Evolutionary conservation across 2,797 vertebrate genomes (phyloP).

Genomic region (Chloroceryle inda): DNA sequence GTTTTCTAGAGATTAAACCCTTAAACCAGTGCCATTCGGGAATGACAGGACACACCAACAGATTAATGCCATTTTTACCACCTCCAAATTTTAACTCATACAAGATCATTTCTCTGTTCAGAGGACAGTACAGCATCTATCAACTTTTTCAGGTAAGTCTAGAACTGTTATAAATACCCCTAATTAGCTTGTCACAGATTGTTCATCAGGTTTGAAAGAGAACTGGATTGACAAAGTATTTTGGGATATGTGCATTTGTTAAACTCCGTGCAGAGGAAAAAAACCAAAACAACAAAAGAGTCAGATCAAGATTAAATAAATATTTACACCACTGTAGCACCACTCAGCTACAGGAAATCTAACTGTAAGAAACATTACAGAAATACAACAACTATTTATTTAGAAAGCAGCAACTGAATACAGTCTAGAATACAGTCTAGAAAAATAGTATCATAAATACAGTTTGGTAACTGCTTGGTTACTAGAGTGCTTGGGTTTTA

Average conservation of each 20-base stretch:
- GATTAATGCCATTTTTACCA: background rate
- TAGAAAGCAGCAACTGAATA: background rate
- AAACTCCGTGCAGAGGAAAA: background rate
- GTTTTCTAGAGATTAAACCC: background rate
- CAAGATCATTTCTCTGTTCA: background rate
- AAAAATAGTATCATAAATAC: background rate
- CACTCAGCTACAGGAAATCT: background rate
- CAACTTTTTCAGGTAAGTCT: background rate
- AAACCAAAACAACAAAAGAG: background rate
- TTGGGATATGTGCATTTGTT: background rate
- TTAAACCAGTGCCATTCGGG: background rate
- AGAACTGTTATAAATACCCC: constrained; percentile 37
- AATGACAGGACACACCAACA: background rate
- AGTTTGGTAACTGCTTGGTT: background rate
- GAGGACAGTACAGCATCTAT: background rate
- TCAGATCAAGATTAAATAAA: background rate
- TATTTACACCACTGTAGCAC: background rate
- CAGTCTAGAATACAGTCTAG: background rate
- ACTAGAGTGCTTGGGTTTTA: background rate
- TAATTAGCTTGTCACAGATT: constrained; percentile 34
- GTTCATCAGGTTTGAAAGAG: constrained; percentile 23
- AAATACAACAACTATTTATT: background rate
- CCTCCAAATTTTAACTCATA: background rate
- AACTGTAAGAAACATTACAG: background rate
- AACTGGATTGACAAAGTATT: background rate